These are phyloP conservation scores for Pristiophorus japonicus DNA, from an alignment of 2,113 vertebrate genomes.

Conservation along the genomic window DNA sequence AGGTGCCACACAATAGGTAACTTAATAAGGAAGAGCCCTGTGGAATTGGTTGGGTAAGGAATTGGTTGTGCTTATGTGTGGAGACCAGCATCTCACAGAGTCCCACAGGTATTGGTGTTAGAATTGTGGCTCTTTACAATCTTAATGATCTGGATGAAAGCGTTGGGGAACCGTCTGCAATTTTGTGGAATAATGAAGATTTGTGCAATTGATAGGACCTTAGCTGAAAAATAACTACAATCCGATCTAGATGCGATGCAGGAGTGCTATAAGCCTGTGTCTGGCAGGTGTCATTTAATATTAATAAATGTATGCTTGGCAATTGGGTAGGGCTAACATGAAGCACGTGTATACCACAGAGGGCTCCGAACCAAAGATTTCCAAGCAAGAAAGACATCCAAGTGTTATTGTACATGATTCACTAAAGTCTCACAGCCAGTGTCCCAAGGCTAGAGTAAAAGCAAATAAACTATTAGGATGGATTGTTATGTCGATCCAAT, in stretches of 20 bases:
- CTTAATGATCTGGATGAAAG: neutral
- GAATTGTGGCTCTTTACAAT: neutral
- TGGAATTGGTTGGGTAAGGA: neutral
- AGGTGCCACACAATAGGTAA: neutral
- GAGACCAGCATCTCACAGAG: neutral
- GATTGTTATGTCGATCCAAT: neutral
- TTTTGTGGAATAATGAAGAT: neutral
- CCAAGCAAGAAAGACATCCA: neutral
- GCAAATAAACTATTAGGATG: neutral
- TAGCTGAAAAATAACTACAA: neutral
- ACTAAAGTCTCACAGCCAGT: neutral
- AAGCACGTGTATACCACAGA: neutral
- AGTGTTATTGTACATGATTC: neutral
- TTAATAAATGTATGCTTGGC: too few species aligned
- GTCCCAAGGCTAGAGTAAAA: neutral
- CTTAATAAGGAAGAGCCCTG: neutral
- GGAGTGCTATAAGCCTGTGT: neutral
- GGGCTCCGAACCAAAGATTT: neutral
- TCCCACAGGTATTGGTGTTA: neutral
- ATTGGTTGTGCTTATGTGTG: neutral
- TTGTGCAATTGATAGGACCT: neutral
- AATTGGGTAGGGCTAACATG: too few species aligned
- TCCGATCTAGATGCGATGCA: neutral
- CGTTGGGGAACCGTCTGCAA: neutral
- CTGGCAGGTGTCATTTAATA: too few species aligned